Percentiles rank a stretch among this genome's conserved stretches.
These are phyloP conservation scores for Mungos mungo DNA, from an alignment of 2,113 vertebrate species.

Conservation along the genomic window DNA sequence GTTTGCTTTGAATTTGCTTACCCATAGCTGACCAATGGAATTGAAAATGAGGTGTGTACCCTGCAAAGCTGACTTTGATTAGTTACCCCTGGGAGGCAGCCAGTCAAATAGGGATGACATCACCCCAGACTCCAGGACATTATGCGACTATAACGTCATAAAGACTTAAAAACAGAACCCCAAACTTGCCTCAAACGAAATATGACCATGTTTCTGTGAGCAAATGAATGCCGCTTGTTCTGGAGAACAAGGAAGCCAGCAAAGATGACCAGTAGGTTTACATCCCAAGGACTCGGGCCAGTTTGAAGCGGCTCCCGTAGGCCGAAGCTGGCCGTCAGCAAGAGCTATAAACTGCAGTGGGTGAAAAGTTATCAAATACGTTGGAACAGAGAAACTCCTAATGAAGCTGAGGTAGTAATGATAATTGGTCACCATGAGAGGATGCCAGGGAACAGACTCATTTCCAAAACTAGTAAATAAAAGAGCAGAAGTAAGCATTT, in stretches of 20 bases:
- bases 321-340: neutral
- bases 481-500: neutral
- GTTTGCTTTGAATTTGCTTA: neutral
- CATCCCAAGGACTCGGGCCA: neutral
- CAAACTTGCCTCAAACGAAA: neutral
- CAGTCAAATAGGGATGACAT: neutral
- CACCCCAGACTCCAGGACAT: neutral
- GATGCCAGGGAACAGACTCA: neutral
- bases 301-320: neutral
- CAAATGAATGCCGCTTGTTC: neutral
- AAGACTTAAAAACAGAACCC: neutral
- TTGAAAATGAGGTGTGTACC: neutral
- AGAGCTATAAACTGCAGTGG: neutral
- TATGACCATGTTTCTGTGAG: neutral
- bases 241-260: neutral
- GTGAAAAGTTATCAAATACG: neutral
- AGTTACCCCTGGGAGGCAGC: neutral
- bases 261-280: neutral
- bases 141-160: neutral
- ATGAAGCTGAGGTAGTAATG: neutral
- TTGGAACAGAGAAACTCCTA: neutral
- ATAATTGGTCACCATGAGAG: neutral
- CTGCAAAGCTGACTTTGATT: neutral
- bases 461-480: neutral
- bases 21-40: neutral